phyloP scores from a whole-genome alignment of 2,113 vertebrate genomes.

The Hymenochirus boettgeri region DNA sequence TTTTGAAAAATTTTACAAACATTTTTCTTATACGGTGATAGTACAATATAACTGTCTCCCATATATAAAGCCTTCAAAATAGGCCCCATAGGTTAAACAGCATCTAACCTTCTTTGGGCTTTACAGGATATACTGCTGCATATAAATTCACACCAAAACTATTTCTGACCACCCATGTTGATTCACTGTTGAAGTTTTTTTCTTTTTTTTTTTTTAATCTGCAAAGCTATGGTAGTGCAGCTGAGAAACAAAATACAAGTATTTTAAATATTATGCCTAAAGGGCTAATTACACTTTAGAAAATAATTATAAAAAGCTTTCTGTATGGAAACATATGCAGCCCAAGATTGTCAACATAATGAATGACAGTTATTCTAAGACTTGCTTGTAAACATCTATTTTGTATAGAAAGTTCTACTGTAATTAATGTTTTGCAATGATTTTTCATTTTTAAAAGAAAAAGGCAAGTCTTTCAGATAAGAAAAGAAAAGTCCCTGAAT shows the following conservation, averaged over 20 bases:
- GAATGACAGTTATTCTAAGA: conserved; percentile 25
- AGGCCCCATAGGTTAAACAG: too few species aligned
- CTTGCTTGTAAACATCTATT: conserved; percentile 8
- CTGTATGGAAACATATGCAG: conserved; percentile 21
- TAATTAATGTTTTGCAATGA: conserved; percentile 32
- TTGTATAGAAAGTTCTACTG: background rate
- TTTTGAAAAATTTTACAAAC: too few species aligned
- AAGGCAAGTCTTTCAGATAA: background rate
- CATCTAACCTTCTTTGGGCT: too few species aligned
- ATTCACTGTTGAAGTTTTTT: too few species aligned
- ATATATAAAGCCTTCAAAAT: too few species aligned
- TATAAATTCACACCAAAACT: too few species aligned
- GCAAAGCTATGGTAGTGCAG: background rate
- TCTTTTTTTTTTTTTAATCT: too few species aligned
- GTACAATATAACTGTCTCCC: too few species aligned
- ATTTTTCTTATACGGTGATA: too few species aligned
- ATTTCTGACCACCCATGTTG: too few species aligned
- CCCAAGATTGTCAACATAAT: conserved; percentile 20
- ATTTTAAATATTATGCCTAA: conserved; percentile 31
- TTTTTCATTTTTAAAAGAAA: conserved; percentile 11
- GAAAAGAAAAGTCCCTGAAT: background rate
- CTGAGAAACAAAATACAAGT: conserved; percentile 9
- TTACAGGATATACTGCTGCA: too few species aligned
- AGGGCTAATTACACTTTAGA: conserved; percentile 35
- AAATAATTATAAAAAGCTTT: conserved; percentile 25